Evolutionary conservation across 2,888 invertebrate genomes (phyloP).

Genomic region (Sphinx pinastri): DNA sequence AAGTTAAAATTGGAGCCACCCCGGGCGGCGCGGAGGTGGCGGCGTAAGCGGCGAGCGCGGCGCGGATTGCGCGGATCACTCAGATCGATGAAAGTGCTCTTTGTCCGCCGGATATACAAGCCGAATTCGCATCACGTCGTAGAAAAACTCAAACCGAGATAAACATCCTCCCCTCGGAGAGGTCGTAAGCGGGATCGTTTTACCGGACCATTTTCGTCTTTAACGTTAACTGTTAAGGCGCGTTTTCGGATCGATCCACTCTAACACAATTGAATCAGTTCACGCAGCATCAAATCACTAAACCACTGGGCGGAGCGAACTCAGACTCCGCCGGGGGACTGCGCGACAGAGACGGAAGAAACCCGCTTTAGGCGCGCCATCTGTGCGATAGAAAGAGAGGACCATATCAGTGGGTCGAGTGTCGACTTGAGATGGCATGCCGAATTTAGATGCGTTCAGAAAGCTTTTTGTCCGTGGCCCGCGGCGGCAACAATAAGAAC

Average conservation of each 20-base stretch:
- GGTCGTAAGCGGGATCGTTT: constrained; percentile 77
- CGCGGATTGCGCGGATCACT: constrained; percentile 55
- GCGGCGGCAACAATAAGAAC: constrained; percentile 76
- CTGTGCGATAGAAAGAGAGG: constrained; percentile 66
- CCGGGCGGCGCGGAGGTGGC: constrained; percentile 39
- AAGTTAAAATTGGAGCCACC: constrained; percentile 68
- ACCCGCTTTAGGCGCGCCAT: constrained; percentile 48
- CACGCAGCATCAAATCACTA: constrained; percentile 85
- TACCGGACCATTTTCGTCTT: constrained; percentile 80
- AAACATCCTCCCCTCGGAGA: constrained; percentile 79
- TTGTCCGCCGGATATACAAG: constrained; percentile 79
- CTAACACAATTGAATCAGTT: constrained; percentile 83
- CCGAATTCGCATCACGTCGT: constrained; percentile 83
- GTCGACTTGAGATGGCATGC: constrained; percentile 69
- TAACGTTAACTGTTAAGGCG: constrained; percentile 75
- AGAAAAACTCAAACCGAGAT: constrained; percentile 83
- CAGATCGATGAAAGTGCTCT: constrained; percentile 79
- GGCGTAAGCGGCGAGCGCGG: constrained; percentile 66
- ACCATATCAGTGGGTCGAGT: constrained; percentile 47
- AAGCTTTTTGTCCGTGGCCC: constrained; percentile 78
- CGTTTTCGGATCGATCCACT: constrained; percentile 68
- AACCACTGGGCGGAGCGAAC: constrained; percentile 83
- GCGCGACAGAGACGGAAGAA: constrained; percentile 71
- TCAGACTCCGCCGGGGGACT: constrained; percentile 79
- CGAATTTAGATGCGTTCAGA: constrained; percentile 73